phyloP scores from a whole-genome alignment of 2,113 vertebrate genomes.

The Sarotherodon lohbergeri region DNA sequence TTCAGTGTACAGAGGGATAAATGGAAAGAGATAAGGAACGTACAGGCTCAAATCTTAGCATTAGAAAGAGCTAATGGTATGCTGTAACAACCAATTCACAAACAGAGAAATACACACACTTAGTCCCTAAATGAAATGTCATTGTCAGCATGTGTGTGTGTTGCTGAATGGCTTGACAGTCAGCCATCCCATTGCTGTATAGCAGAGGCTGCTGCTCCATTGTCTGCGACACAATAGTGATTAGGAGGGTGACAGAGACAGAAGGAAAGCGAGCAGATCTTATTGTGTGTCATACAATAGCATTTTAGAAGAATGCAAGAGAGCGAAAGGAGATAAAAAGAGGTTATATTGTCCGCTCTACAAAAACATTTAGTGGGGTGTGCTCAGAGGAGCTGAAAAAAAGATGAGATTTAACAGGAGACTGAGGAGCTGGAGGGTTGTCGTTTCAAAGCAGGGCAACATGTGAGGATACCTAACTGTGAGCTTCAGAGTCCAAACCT shows the following conservation, averaged over 20 bases:
- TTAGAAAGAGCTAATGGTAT: not conserved
- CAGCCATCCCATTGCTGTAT: conserved; percentile 22
- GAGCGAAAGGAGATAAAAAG: conserved; percentile 21
- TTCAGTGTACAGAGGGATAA: not conserved
- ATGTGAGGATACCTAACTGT: not conserved
- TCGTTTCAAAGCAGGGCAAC: not conserved
- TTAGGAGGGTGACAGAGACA: conserved; percentile 47
- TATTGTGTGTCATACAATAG: conserved; percentile 55
- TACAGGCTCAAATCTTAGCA: not conserved
- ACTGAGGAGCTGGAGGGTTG: conserved; percentile 16
- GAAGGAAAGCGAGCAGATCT: conserved; percentile 48
- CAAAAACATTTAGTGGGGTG: conserved; percentile 10
- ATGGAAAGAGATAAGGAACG: not conserved
- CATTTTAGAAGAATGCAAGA: conserved; percentile 23
- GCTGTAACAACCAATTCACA: not conserved
- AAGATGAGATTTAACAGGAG: conserved; percentile 29
- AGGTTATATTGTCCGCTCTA: conserved; percentile 20
- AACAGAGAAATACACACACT: not conserved
- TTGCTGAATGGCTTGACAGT: conserved; percentile 25
- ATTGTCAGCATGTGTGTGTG: conserved; percentile 22
- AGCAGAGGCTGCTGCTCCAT: conserved; percentile 47
- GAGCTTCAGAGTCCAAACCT: not conserved
- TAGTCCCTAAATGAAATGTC: conserved; percentile 35
- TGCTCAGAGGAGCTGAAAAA: not conserved
- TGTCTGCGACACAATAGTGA: conserved; percentile 58